Evolutionary conservation across 2,113 vertebrate genomes (phyloP), one percentile per base, ranked within the genome.

Genomic region (Zosterops borbonicus): DNA sequence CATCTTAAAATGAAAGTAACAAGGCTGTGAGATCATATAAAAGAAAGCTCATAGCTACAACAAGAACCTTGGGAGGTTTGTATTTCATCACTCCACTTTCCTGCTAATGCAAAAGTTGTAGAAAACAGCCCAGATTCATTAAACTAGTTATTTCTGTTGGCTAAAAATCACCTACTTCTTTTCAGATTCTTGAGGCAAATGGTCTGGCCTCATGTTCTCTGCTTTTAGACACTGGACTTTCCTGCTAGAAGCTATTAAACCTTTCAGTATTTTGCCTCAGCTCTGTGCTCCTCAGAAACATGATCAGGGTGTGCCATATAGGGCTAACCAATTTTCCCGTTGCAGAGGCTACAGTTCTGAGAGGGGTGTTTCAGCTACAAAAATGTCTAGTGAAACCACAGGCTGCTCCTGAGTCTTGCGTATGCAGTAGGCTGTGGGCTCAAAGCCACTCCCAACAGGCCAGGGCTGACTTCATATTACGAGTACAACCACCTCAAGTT

Each of bases 301-400:
- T 21, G 39, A 92, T 16, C 42, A 59, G 47, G 50, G 52, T 89
- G 64, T 88, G 50, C 60, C 80, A 41, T 29, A 69, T 56, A 73
- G 93, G 56, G 83, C 91, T 90, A 86, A 78, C 68, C 83, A 63
- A 47, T 74, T 94, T 91, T 67, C 71, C 55, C 83, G 59, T 17
- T 89, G 52, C 68, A 67, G 50, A 94, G 64, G 39, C 60, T 78
- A 41, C 21, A 52, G 52, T 12, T 82, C 65, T 5, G 19, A 1
- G 4, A 76, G 39, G 56, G 64, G 9, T 6, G 49, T 79, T 89
- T 86, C 63, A 78, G 60, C 53, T 64, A 68, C 62, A 87, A 82
- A 95, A 64, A 23, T 6, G 28, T 14, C 9, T 62, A n/a, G 24
- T 49, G 71, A 92, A 96, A 92, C 82, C 85, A 77, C 82, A 93